These are phyloP conservation scores for Notoglanidium macrostoma DNA, from an alignment of 2,797 vertebrate species.

Conservation along the genomic window DNA sequence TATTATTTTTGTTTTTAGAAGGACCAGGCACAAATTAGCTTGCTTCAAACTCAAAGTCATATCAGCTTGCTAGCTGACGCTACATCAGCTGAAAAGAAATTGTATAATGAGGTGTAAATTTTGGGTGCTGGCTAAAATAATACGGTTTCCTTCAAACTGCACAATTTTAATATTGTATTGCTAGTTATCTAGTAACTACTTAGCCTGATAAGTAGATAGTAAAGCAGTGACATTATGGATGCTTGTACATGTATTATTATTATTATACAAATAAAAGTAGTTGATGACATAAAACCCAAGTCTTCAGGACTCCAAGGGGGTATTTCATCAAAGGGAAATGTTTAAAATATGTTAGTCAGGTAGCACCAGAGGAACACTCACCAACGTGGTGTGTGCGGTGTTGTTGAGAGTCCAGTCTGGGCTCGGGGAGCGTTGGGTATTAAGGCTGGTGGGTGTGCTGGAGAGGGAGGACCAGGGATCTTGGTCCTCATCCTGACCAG, in stretches of 20 bases:
- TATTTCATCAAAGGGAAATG: background rate
- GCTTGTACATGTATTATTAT: background rate
- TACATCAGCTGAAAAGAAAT: background rate
- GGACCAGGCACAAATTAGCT: background rate
- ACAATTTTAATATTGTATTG: background rate
- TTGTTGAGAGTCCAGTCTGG: conserved; percentile 68
- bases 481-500: conserved; percentile 75
- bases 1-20: background rate
- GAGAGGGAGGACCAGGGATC: conserved; percentile 65
- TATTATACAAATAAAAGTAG: background rate
- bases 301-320: background rate
- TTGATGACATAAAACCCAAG: background rate
- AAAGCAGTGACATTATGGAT: background rate
- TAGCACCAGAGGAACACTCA: conserved; percentile 30
- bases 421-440: conserved; percentile 68
- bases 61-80: background rate
- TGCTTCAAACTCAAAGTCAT: background rate
- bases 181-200: background rate
- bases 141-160: background rate
- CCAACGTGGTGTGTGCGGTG: conserved; percentile 25
- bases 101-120: background rate
- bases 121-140: background rate
- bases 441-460: conserved; percentile 63
- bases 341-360: background rate
- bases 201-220: background rate